These are phyloP conservation scores for Gila orcuttii DNA, from an alignment of 2,113 vertebrate genomes.

Conservation along the genomic window DNA sequence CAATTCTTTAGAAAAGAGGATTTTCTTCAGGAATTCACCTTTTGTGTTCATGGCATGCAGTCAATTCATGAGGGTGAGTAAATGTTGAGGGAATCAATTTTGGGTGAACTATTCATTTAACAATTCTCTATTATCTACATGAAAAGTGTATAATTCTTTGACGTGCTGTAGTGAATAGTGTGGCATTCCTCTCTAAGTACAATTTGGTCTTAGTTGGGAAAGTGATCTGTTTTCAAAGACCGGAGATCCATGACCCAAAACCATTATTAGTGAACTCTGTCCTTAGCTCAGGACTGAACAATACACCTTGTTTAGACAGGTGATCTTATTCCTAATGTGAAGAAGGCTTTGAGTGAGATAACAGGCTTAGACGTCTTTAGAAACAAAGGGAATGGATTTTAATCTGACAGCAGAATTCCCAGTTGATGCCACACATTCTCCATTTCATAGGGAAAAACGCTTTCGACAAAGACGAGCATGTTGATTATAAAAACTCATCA, in stretches of 20 bases:
- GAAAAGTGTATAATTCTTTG: background rate
- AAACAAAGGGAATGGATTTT: slow-evolving; percentile 47
- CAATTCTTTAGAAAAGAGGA: background rate
- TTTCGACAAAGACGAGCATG: slow-evolving; percentile 43
- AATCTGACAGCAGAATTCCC: slow-evolving; percentile 52
- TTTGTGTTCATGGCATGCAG: background rate
- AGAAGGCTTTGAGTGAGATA: slow-evolving; percentile 43
- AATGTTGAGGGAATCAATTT: background rate
- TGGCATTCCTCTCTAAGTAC: slow-evolving; percentile 41
- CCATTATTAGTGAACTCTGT: slow-evolving; percentile 54
- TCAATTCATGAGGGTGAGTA: background rate
- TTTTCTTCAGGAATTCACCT: background rate
- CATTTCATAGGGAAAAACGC: slow-evolving; percentile 24
- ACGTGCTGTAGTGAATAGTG: slow-evolving; percentile 38
- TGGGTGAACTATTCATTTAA: background rate
- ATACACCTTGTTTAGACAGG: slow-evolving; percentile 49
- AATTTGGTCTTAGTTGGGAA: slow-evolving; percentile 48
- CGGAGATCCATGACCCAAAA: slow-evolving; percentile 53
- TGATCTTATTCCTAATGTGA: slow-evolving; percentile 45
- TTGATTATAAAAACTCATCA: slow-evolving; percentile 53
- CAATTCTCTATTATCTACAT: background rate
- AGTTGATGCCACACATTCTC: slow-evolving; percentile 25
- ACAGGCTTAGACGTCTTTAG: slow-evolving; percentile 33
- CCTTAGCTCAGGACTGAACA: slow-evolving; percentile 39
- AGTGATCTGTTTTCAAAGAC: slow-evolving; percentile 62